These are phyloP conservation scores for Paratrypauchen microcephalus DNA, from an alignment of 2,797 vertebrate genomes.

Conservation along the genomic window DNA sequence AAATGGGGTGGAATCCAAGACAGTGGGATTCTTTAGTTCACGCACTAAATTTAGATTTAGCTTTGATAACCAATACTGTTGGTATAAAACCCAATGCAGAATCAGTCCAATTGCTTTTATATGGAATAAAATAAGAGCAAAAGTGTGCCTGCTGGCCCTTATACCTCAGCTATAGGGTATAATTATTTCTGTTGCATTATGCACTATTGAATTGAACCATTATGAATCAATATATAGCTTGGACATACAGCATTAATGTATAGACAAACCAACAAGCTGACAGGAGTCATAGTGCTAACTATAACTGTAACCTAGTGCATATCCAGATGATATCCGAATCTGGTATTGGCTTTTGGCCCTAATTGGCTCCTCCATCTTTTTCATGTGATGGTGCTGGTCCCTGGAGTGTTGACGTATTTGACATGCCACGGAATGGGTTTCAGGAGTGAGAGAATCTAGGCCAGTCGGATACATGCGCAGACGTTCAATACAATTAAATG, in stretches of 20 bases:
- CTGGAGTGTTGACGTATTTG: conserved; percentile 47
- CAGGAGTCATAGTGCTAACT: conserved; percentile 29
- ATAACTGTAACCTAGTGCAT: conserved; percentile 38
- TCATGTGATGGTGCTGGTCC: conserved; percentile 41
- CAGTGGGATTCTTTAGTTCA: neutral
- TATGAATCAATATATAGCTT: conserved; percentile 23
- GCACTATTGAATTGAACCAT: conserved; percentile 7
- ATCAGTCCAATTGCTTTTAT: neutral
- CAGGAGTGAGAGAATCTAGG: conserved; percentile 36
- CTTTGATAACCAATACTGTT: neutral
- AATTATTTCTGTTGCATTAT: conserved; percentile 9
- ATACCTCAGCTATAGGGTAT: neutral
- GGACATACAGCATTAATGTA: conserved; percentile 30
- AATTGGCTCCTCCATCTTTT: conserved; percentile 57
- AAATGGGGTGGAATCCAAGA: neutral
- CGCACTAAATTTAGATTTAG: neutral
- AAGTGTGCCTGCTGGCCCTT: neutral
- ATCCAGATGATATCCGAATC: conserved; percentile 46
- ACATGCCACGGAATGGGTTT: conserved; percentile 43
- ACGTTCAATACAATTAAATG: conserved; percentile 49
- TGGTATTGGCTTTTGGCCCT: conserved; percentile 48
- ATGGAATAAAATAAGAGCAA: neutral
- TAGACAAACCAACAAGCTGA: conserved; percentile 21
- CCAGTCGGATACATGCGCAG: conserved; percentile 30
- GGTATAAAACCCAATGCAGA: neutral